These are phyloP conservation scores for Apodemia duryi DNA, from an alignment of 2,888 invertebrate species.

Conservation along the genomic window DNA sequence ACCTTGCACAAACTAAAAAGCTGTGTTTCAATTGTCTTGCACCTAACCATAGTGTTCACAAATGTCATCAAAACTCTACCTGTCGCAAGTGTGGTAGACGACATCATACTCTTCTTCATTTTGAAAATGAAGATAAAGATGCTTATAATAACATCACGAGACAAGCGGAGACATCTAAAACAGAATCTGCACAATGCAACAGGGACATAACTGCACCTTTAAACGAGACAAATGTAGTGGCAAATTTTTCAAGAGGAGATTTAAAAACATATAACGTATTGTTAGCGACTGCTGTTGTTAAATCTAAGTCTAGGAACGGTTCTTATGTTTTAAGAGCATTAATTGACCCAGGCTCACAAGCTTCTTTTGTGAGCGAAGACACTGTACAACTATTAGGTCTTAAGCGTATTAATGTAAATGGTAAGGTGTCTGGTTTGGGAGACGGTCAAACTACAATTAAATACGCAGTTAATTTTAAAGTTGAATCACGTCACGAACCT, in stretches of 20 bases:
- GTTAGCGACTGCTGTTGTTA: background rate
- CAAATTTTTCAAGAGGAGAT: background rate
- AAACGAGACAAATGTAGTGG: background rate
- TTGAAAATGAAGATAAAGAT: background rate
- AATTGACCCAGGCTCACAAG: constrained; percentile 24
- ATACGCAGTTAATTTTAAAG: background rate
- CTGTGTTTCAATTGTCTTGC: constrained; percentile 1
- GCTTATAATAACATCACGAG: background rate
- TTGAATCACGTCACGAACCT: constrained; percentile 1
- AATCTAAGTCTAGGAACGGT: too few relatives aligned
- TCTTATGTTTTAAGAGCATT: background rate
- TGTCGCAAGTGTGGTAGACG: too few relatives aligned
- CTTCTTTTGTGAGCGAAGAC: constrained; percentile 30
- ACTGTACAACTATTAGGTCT: constrained; percentile 27
- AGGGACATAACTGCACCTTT: background rate
- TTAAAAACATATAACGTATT: background rate
- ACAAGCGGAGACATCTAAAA: background rate
- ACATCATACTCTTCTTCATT: too few relatives aligned
- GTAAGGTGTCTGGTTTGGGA: constrained; percentile 28
- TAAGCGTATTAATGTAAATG: constrained; percentile 23
- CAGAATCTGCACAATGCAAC: too few relatives aligned
- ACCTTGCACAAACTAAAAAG: background rate
- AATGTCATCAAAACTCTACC: too few relatives aligned
- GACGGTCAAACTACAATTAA: constrained; percentile 25
- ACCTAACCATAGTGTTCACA: too few relatives aligned